phyloP scores from a whole-genome alignment of 2,888 invertebrate genomes.

The Melieria picta region DNA sequence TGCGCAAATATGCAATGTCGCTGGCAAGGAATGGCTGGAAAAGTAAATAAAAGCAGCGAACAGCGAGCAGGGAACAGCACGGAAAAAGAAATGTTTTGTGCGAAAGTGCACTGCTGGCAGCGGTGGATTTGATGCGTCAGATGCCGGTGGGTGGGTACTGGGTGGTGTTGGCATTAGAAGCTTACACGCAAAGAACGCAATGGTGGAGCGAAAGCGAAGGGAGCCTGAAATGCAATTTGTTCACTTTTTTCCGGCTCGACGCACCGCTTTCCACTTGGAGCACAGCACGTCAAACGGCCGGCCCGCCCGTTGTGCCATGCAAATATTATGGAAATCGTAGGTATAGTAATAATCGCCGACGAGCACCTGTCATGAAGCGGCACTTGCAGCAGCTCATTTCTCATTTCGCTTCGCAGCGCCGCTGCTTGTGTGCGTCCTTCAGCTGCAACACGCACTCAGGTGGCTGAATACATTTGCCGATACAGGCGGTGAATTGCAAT shows the following conservation, averaged over 20 bases:
- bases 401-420: neutral
- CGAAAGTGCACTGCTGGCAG: no score
- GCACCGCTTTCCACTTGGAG: neutral
- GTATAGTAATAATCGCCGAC: constrained; percentile 12
- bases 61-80: no score
- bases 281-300: no score
- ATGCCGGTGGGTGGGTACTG: no score
- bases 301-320: neutral
- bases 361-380: no score
- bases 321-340: constrained; percentile 21
- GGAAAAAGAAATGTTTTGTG: no score
- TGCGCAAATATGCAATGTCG: constrained; percentile 37
- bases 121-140: no score
- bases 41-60: no score
- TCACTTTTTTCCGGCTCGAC: constrained; percentile 8
- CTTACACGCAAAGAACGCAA: neutral
- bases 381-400: neutral
- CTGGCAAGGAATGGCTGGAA: no score
- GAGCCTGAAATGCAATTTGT: constrained; percentile 17
- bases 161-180: neutral
- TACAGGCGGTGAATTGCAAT: neutral
- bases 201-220: neutral
- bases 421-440: neutral
- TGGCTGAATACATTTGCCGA: no score
- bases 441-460: no score